Evolutionary conservation across 1,140 invertebrate genomes (phyloP), one percentile per base, ranked within the genome.

Genomic region (Drosophila azteca): DNA sequence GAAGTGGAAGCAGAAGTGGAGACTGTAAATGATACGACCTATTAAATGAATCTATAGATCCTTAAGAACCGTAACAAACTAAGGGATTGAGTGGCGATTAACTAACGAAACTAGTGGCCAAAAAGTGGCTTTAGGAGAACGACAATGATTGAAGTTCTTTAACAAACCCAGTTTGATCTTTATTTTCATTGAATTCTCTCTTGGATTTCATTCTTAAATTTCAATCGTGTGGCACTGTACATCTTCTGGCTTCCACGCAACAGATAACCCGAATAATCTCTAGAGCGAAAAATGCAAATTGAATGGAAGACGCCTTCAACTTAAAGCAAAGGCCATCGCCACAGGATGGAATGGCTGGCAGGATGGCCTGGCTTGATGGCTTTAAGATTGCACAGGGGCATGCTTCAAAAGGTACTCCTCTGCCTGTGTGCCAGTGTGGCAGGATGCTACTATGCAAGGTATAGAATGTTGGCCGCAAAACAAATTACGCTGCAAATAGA

Each of bases 401-500:
- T 68, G 63, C 64, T 69, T 49, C 44, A 68, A 26, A 26, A 13
- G 35, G 11, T 11, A 39, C 35, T 57, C 24, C 26, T 35, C 24
- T n/a, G 20, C 17, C 35, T 35, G 43, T 4, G 50, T 8, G 17
- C 8, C 13, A 6, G 43, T 44, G 44, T 45, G 13, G n/a, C 15
- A 53, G 58, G 49, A 76, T 51, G 75, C 51, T 50, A 45, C 31
- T 29, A 45, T 49, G 29, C 55, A 35, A 44, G 50, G 24, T 46
- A 39, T 13, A 50, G 54, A 45, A 41, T 46, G 53, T 49, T 51
- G 54, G 69, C 68, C 68, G 46, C 69, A 61, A 70, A 81, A 85
- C 74, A 85, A 71, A 82, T 78, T 66, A 76, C 60, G 48, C 44
- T 75, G 75, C 57, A 87, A 78, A 87, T 82, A 85, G 74, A 81